Conservation (phyloP, 2,797 vertebrate genomes). For the Crocidura indochinensis region DNA sequence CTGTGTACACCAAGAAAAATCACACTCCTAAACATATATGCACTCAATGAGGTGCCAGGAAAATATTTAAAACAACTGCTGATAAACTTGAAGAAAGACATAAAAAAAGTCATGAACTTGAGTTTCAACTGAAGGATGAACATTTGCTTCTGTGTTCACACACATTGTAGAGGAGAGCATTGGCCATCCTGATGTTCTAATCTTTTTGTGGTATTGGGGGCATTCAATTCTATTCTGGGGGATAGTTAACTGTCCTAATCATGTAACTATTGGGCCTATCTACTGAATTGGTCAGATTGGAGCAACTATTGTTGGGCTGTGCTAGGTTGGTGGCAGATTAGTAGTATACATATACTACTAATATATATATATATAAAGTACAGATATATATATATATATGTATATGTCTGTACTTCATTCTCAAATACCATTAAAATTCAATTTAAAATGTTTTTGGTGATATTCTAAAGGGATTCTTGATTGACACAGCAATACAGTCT, state of each 20-base stretch:
- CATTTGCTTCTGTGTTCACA: neutral
- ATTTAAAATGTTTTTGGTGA: neutral
- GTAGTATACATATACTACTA: too few relatives aligned
- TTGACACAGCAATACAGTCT: neutral
- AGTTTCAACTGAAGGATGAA: neutral
- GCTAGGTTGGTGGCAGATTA: neutral
- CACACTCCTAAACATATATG: too few relatives aligned
- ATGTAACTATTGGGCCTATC: neutral
- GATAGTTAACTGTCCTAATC: neutral
- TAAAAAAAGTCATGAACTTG: neutral
- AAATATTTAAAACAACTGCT: too few relatives aligned
- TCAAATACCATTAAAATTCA: neutral
- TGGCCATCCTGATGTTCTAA: neutral
- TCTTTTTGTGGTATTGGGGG: neutral
- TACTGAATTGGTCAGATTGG: neutral
- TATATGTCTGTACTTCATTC: constrained; percentile 40
- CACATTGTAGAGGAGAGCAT: neutral
- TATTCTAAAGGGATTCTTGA: constrained; percentile 3
- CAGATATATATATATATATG: too few relatives aligned
- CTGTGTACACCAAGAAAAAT: too few relatives aligned
- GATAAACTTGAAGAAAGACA: too few relatives aligned
- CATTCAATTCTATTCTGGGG: neutral
- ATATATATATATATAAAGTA: too few relatives aligned
- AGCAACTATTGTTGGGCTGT: neutral
- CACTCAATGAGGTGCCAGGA: too few relatives aligned